Conservation (phyloP, 2,797 vertebrate species). For the Vipera ursinii region DNA sequence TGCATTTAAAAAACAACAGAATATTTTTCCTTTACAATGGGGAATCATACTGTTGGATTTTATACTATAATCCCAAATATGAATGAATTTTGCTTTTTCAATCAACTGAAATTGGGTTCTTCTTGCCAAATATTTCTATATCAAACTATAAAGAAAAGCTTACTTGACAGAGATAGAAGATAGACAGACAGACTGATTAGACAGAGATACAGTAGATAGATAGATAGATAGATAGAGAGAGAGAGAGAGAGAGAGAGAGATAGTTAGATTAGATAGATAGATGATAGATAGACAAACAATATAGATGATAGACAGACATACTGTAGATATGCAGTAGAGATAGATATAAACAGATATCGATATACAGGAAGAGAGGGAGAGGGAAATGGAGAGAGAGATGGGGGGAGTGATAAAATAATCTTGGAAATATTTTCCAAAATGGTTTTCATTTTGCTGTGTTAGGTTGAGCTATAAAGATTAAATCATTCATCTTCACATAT, state of each 20-base stretch:
- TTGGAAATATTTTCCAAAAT: not conserved
- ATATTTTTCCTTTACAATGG: not conserved
- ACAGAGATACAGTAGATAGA: no score
- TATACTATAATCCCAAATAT: not conserved
- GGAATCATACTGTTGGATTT: not conserved
- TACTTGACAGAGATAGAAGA: no score
- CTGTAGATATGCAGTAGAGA: no score
- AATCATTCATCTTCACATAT: not conserved
- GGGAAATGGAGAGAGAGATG: not conserved
- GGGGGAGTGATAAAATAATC: not conserved
- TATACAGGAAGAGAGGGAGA: not conserved
- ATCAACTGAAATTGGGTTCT: not conserved
- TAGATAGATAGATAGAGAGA: not conserved
- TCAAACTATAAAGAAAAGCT: not conserved
- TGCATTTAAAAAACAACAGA: not conserved
- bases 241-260: not conserved
- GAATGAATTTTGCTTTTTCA: not conserved
- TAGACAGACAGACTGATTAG: no score
- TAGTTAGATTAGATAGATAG: no score
- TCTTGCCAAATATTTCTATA: not conserved
- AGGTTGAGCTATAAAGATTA: not conserved
- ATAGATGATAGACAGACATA: no score
- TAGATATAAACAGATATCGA: not conserved
- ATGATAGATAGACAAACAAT: no score
- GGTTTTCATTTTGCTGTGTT: not conserved